These are phyloP conservation scores for Lamproptera curius DNA, from an alignment of 2,888 invertebrate genomes.

Conservation along the genomic window DNA sequence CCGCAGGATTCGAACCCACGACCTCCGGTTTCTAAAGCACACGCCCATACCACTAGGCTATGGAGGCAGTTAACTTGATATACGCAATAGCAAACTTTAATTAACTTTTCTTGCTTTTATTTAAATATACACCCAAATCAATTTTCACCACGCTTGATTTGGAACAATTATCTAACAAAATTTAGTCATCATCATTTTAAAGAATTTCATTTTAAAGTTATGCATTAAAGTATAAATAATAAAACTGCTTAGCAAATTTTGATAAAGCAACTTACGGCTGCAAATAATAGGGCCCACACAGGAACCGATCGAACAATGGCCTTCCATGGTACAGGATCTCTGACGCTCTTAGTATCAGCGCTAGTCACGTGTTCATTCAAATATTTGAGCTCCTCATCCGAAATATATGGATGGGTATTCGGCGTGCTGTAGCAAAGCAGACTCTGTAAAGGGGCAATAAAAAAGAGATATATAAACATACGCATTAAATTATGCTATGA, in stretches of 20 bases:
- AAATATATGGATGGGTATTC: constrained; percentile 75
- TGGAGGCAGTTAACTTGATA: too few species aligned
- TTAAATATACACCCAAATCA: background rate
- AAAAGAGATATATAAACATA: too few species aligned
- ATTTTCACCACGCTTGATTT: too few species aligned
- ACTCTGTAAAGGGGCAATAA: constrained; percentile 46
- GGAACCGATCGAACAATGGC: constrained; percentile 84
- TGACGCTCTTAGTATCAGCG: constrained; percentile 71
- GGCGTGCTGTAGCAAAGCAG: constrained; percentile 74
- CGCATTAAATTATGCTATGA: too few species aligned
- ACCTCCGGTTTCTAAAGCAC: too few species aligned
- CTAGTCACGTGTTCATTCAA: constrained; percentile 78
- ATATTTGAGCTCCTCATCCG: constrained; percentile 73
- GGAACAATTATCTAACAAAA: too few species aligned
- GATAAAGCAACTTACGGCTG: constrained; percentile 81
- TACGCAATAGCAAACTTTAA: background rate
- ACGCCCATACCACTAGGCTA: too few species aligned
- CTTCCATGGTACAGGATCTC: constrained; percentile 83
- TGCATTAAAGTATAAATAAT: too few species aligned
- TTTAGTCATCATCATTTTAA: too few species aligned
- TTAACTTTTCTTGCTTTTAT: background rate
- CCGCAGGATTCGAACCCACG: too few species aligned
- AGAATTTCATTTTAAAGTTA: too few species aligned
- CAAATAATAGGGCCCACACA: constrained; percentile 84
- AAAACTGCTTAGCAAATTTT: too few species aligned